Conservation (phyloP, 2,113 vertebrate genomes). For the Phrynosoma platyrhinos region DNA sequence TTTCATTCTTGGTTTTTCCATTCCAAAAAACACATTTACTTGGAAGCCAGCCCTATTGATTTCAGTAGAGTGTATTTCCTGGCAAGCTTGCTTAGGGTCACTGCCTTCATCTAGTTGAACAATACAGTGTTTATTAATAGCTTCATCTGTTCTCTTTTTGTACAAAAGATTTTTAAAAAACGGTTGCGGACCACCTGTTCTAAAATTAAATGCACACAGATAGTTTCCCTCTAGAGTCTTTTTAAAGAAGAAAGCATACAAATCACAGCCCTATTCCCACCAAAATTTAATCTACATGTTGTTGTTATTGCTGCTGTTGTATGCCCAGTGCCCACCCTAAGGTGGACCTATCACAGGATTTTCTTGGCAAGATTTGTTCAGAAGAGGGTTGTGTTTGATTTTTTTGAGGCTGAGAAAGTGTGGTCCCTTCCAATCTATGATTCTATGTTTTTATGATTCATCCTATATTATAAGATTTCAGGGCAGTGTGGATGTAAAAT, state of each 20-base stretch:
- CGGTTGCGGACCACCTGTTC: conserved; percentile 52
- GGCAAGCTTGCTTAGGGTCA: conserved; percentile 25
- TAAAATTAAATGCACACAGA: conserved; percentile 62
- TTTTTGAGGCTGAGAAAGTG: too few relatives aligned
- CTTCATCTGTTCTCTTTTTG: conserved; percentile 25
- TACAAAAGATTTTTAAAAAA: conserved; percentile 6
- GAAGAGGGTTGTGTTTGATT: too few relatives aligned
- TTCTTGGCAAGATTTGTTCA: too few relatives aligned
- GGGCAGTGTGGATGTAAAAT: too few relatives aligned
- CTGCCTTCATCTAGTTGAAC: conserved; percentile 32
- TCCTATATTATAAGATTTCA: too few relatives aligned
- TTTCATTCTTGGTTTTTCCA: conserved; percentile 13
- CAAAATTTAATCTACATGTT: neutral
- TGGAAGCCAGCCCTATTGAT: conserved; percentile 22
- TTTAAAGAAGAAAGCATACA: conserved; percentile 51
- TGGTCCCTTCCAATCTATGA: too few relatives aligned
- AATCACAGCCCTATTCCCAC: neutral
- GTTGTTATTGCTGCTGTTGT: too few relatives aligned
- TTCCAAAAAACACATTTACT: conserved; percentile 11
- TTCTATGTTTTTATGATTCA: too few relatives aligned
- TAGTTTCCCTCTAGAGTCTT: conserved; percentile 53
- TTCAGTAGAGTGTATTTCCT: neutral
- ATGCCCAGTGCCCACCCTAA: too few relatives aligned
- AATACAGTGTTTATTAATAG: conserved; percentile 14
- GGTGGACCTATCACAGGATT: too few relatives aligned